Conservation (phyloP, 2,888 invertebrate genomes). For the Podotricha telesiphe region DNA sequence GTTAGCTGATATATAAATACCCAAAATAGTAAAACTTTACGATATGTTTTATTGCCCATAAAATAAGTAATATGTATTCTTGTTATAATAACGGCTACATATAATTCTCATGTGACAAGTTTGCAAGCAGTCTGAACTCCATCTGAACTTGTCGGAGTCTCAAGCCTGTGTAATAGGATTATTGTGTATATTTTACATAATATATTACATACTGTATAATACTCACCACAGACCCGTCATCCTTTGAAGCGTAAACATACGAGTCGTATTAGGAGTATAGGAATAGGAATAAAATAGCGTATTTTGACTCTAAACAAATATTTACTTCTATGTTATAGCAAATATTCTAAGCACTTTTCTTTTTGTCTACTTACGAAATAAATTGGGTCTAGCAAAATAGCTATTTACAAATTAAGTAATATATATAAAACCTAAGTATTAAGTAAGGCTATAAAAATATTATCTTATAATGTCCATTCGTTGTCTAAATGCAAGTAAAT, state of each 20-base stretch:
- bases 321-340: neutral
- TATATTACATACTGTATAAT: conserved; percentile 38
- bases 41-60: neutral
- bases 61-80: neutral
- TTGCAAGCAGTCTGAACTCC: conserved; percentile 20
- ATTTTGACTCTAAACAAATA: neutral
- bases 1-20: neutral
- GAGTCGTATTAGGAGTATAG: conserved; percentile 58
- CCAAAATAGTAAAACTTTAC: neutral
- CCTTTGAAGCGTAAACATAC: conserved; percentile 75
- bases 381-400: no score
- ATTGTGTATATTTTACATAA: conserved; percentile 18
- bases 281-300: conserved; percentile 40
- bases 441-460: neutral
- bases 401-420: no score
- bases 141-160: conserved; percentile 14
- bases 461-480: neutral
- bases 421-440: neutral
- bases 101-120: conserved; percentile 14
- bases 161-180: conserved; percentile 25
- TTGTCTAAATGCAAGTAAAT: neutral
- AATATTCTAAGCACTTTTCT: neutral
- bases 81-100: neutral
- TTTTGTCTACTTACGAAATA: no score
- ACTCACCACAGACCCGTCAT: conserved; percentile 82